Evolutionary conservation across 2,888 invertebrate species (phyloP), one percentile per base, ranked within the genome.

Genomic region (Catotricha subobsoleta): DNA sequence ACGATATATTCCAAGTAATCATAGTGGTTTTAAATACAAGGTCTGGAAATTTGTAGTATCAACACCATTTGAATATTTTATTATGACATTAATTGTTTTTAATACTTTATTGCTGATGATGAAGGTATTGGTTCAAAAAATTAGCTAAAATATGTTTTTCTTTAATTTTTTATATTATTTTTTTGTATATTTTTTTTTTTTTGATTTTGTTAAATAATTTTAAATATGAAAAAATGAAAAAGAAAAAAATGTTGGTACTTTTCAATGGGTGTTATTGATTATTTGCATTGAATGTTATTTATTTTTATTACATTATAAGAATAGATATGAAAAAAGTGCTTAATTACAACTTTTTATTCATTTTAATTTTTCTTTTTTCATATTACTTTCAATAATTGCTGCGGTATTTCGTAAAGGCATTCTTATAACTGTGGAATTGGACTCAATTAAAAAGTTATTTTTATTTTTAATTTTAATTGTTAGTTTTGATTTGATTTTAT

Each of bases 61-160:
- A 48, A 86, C 95, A 51, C 92, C 94, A 39, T 99, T 99, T 67
- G 98, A 99, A 72, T 98, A 98, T 69, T 94, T 98, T 71, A 97
- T 99, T 67, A 97, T 99, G 97, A 83, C 88, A 65, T 81, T 99
- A 63, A 99, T 99, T 70, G 94, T 97, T 55, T 80, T 94, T 64
- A 99, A 99, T 71, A 99, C 98, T 48, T 71, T 98, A 55, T 80
- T 98, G 57, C 80, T 99, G 54, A 98, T 98, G 98, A 98, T 98
- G 97, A 98, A 98, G 90, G 97, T 97, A 82, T 69, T 77, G 64
- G 20, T 44, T 43, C 21, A 2, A 2, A 13, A 21, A 21, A 23
- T 39, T 9, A 8, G 3, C 3, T n/a, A 8, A 15, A 3, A 15
- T 16, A 16, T 5, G 9, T 31, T 5, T 16, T 15, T 31, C 13